Evolutionary conservation across 2,797 vertebrate genomes (phyloP).

Genomic region (Hydrophis major): DNA sequence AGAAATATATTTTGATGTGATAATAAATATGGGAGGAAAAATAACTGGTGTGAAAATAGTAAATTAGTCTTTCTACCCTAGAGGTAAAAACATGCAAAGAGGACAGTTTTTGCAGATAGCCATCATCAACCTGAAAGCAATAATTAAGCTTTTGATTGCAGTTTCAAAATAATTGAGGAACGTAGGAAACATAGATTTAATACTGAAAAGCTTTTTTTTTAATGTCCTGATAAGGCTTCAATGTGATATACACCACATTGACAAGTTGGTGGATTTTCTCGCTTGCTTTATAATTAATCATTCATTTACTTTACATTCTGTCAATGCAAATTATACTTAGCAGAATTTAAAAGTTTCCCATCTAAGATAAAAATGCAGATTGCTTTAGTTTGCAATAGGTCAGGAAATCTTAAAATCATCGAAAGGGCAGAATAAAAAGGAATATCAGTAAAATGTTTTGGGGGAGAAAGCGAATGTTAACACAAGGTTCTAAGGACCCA

Average conservation of each 20-base stretch:
- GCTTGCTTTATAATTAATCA: conserved; percentile 24
- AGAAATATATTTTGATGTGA: not conserved
- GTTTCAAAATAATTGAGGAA: conserved; percentile 13
- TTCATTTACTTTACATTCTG: conserved; percentile 12
- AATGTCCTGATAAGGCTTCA: not conserved
- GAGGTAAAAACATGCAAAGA: conserved; percentile 15
- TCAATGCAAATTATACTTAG: conserved; percentile 28
- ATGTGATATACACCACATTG: not conserved
- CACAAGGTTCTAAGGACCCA: not conserved
- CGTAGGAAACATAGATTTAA: not conserved
- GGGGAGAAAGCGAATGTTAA: not conserved
- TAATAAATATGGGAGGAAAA: conserved; percentile 5
- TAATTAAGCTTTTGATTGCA: conserved; percentile 15
- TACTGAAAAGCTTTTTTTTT: not conserved
- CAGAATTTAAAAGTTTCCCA: not conserved
- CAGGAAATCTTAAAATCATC: not conserved
- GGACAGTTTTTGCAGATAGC: not conserved
- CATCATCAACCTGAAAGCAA: conserved; percentile 4
- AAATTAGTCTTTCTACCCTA: conserved; percentile 11
- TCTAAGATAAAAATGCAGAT: not conserved
- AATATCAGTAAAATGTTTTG: not conserved
- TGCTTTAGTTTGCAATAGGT: not conserved
- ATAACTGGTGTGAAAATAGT: conserved; percentile 13
- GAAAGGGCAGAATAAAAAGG: not conserved
- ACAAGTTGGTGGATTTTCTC: conserved; percentile 1